A percentile compares a stretch with the other conserved stretches of the same genome.
Evolutionary conservation across 1,140 invertebrate genomes (phyloP).

Genomic region (Trachymyrmex septentrionalis): DNA sequence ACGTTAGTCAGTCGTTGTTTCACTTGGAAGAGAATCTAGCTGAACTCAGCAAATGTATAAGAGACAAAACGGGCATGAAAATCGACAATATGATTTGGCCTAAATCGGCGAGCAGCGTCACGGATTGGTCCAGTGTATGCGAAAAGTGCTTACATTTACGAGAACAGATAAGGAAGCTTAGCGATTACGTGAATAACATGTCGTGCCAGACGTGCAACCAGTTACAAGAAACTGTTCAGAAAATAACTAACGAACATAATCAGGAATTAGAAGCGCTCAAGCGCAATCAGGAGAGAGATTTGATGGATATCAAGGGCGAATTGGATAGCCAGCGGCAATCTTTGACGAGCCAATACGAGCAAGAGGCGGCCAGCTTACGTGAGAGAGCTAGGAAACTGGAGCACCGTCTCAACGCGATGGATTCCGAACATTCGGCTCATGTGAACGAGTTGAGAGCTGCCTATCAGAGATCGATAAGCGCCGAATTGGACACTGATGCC

Average conservation of each 20-base stretch:
- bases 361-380: slow-evolving; percentile 84
- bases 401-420: slow-evolving; percentile 90
- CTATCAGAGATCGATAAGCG: slow-evolving; percentile 88
- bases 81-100: slow-evolving; percentile 54
- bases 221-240: slow-evolving; percentile 86
- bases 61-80: slow-evolving; percentile 60
- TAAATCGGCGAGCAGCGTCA: slow-evolving; percentile 46
- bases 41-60: slow-evolving; percentile 73
- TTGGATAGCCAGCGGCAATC: slow-evolving; percentile 85
- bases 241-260: slow-evolving; percentile 81
- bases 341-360: slow-evolving; percentile 83
- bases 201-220: slow-evolving; percentile 88
- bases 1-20: slow-evolving; percentile 74
- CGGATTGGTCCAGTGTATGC: slow-evolving; percentile 80
- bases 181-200: slow-evolving; percentile 86
- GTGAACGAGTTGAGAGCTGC: slow-evolving; percentile 91
- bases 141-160: slow-evolving; percentile 83
- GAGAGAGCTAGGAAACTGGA: slow-evolving; percentile 90
- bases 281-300: slow-evolving; percentile 80
- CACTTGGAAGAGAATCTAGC: slow-evolving; percentile 80
- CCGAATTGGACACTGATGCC: slow-evolving; percentile 87
- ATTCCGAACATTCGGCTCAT: slow-evolving; percentile 92
- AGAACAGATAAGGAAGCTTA: slow-evolving; percentile 87
- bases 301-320: slow-evolving; percentile 85
- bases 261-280: slow-evolving; percentile 81